Evolutionary conservation across 2,888 invertebrate species (phyloP), one percentile per base, ranked within the genome.

Genomic region (Anorthoa munda): DNA sequence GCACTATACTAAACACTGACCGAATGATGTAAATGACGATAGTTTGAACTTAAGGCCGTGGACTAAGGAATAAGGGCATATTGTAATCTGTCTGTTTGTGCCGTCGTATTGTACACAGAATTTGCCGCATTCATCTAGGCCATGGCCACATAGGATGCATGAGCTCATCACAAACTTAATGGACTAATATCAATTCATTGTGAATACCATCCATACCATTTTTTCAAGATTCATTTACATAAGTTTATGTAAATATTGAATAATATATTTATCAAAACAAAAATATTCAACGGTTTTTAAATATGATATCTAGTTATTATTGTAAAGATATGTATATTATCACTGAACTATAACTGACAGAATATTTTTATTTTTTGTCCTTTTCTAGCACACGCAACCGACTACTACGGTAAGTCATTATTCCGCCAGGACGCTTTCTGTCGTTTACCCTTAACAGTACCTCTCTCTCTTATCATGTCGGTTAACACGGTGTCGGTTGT

Each of bases 331-430:
- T 82, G 67, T 77, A 82, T 85, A 81, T 80, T 72, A 82, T 80
- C 85, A 88, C 84, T 81, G 79, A 86, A 72, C 81, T 87, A 79
- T 87, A 86, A 94, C 92, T 94, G 94, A 95, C 92, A 89, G 90
- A 90, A 91, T 92, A 90, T 93, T 94, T 94, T 93, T 91, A 93
- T 94, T 95, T 93, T 95, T 94, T 96, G 94, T 95, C 94, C 94
- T 87, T 89, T 93, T 95, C 91, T 94, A 98, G 99, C 99, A 97
- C 99, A 99, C 98, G 98, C 99, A 95, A 98, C 99, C 97, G 99
- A 99, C 97, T 99, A 99, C 97, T 99, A 99, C 98, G 99, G 99
- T 99, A 98, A 99, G 99, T 99, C 97, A 97, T 97, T 97, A 97
- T 97, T 97, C 97, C 97, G 97, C 97, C 97, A 97, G 97, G 92